Base-by-base conservation (phyloP, 2,888 invertebrate species). In the Microctonus hyperodae region DNA sequence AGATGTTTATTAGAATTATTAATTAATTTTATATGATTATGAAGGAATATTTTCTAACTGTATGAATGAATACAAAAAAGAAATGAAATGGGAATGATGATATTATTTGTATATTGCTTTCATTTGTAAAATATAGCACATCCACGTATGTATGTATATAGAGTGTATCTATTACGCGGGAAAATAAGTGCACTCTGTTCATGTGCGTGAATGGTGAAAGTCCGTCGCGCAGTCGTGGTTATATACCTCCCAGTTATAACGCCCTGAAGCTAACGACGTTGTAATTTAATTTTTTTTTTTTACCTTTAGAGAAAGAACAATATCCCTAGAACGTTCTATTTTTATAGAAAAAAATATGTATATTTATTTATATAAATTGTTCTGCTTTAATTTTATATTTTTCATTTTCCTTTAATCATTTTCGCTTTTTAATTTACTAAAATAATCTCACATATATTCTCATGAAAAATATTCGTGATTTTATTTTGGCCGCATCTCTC, bases 121-220 rank as follows among this genome's bases (percentile, higher is more conserved):
- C 44, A 44, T 44, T 44, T 44, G 16, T 44, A 7, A 4, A 44
- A 44, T 44, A n/a, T 44, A 37, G 37, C 4, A 13, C 16, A 44
- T 16, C 1, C 1, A 16, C 16, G n/a, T 4, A n/a, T 37, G 4
- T 13, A 37, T 13, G n/a, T 44, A 16, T 44, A 16, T 6, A 33
- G 33, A 33, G 23, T 13, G 20, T 31, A 44, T 48, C 13, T 61
- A 23, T 48, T 35, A 35, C 50, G 23, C 48, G 50, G 33, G 58
- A 67, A 63, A 57, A 66, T 56, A 58, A 63, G 67, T 67, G 56
- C 31, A 35, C 31, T 67, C 67, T 62, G 67, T 67, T 67, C 61
- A 67, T 53, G 62, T 67, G 67, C 62, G 63, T 67, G 62, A 67
- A 62, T 57, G 67, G 67, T 67, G 67, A 67, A 67, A 67, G 67